Evolutionary conservation across 2,113 vertebrate species (phyloP), one percentile per base, ranked within the genome.

Genomic region (Pseudopipra pipra): DNA sequence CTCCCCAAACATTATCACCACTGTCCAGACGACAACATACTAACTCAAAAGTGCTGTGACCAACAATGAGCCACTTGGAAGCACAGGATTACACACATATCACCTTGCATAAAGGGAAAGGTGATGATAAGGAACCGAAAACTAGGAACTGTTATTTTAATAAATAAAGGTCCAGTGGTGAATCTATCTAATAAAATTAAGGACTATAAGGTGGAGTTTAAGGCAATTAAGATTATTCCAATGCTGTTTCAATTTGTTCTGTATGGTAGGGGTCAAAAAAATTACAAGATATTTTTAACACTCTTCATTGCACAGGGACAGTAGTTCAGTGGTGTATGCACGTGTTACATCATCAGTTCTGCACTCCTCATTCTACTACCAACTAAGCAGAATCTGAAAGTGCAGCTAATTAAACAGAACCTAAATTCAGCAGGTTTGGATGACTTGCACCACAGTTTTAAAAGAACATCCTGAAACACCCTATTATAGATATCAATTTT

Each of bases 351-450:
- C 90, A 73, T 67, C 78, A 90, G 33, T 61, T 87, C 81, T 55
- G 66, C 7, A 6, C 52, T 92, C 52, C 58, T 67, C 47, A 74
- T 74, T 92, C 86, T 39, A 72, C 35, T 63, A 91, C 68, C 35
- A 16, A 61, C 86, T 88, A 95, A 94, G 85, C 88, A 92, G 72
- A 95, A 86, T 72, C 63, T 93, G 46, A 52, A 84, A 90, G 47
- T 55, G 68, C 59, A 94, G 68, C 68, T 88, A 90, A 95, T 96
- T 92, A 93, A 95, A 76, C 65, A 94, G 73, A 95, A 89, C 61
- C 52, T 85, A 81, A 95, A 94, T 92, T 95, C 93, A 87, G 93
- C 83, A 90, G 31, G 93, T 89, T 90, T 87, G 56, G 44, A 95
- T 65, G 41, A 85, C 67, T 59, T 75, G 35, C 62, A 72, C 18